phyloP scores from a whole-genome alignment of 2,113 vertebrate species.

The Saimiri boliviensis region DNA sequence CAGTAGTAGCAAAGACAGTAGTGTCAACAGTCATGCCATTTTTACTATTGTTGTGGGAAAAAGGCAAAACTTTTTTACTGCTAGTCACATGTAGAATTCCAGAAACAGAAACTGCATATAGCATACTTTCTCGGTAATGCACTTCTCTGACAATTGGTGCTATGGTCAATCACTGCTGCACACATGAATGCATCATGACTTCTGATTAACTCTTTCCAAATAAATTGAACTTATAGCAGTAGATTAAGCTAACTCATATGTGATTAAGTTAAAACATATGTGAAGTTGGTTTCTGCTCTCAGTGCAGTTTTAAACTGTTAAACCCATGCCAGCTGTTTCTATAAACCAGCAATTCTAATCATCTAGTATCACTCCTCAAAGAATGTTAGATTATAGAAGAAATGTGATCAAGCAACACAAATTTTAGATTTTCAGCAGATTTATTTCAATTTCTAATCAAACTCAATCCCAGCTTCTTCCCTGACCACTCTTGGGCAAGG shows the following conservation, averaged over 20 bases:
- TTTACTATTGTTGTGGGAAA: not conserved
- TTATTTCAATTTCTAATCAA: slow-evolving; percentile 82
- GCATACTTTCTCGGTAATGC: slow-evolving; percentile 1
- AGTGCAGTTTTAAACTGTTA: slow-evolving; percentile 63
- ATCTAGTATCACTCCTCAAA: slow-evolving; percentile 59
- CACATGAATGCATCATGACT: not conserved
- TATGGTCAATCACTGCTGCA: slow-evolving; percentile 10
- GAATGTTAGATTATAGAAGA: slow-evolving; percentile 70
- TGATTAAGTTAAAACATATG: slow-evolving; percentile 62
- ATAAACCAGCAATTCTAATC: slow-evolving; percentile 73
- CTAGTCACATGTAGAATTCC: not conserved
- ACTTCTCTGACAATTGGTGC: not conserved
- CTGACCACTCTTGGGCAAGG: not conserved
- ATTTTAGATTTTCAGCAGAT: slow-evolving; percentile 74
- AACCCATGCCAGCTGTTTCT: slow-evolving; percentile 79
- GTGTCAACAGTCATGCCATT: not conserved
- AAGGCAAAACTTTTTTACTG: not conserved
- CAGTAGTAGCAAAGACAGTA: not conserved
- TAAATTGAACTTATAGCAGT: slow-evolving; percentile 65
- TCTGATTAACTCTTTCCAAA: slow-evolving; percentile 55
- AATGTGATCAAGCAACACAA: slow-evolving; percentile 73
- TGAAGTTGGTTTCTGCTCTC: slow-evolving; percentile 66
- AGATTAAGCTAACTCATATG: slow-evolving; percentile 68
- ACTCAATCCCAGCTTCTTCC: slow-evolving; percentile 73
- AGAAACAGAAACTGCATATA: not conserved